phyloP scores from a whole-genome alignment of 2,888 invertebrate genomes.

The Lampropteryx suffumata region DNA sequence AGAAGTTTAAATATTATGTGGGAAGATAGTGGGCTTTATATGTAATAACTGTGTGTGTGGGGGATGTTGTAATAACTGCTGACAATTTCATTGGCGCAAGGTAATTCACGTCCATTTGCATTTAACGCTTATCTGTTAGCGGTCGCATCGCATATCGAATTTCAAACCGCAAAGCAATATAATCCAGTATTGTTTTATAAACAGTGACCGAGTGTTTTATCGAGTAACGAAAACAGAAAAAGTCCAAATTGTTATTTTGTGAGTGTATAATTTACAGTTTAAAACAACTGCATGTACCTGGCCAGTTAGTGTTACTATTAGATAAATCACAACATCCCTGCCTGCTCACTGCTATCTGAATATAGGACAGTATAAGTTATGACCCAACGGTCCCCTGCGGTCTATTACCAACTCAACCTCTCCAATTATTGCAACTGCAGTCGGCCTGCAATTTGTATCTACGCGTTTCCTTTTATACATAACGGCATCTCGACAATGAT shows the following conservation, averaged over 20 bases:
- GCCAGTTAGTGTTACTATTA: slow-evolving; percentile 39
- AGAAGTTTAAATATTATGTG: slow-evolving; percentile 13
- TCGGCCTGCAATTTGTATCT: slow-evolving; percentile 61
- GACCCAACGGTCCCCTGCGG: slow-evolving; percentile 51
- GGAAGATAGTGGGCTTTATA: not conserved
- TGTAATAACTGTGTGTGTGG: not conserved
- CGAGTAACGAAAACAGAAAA: slow-evolving; percentile 28
- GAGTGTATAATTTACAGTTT: not conserved
- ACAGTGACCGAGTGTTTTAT: slow-evolving; percentile 29
- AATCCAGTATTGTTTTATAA: slow-evolving; percentile 38
- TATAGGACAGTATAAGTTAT: slow-evolving; percentile 56
- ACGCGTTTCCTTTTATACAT: slow-evolving; percentile 58
- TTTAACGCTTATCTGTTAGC: slow-evolving; percentile 48
- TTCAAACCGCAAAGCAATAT: slow-evolving; percentile 47
- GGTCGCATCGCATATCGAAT: slow-evolving; percentile 45
- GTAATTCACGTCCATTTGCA: slow-evolving; percentile 39
- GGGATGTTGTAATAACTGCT: slow-evolving; percentile 1
- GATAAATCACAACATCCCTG: slow-evolving; percentile 57
- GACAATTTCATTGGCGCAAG: slow-evolving; percentile 33
- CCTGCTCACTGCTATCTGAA: slow-evolving; percentile 55
- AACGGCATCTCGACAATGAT: slow-evolving; percentile 40
- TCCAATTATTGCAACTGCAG: slow-evolving; percentile 67
- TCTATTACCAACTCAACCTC: slow-evolving; percentile 57
- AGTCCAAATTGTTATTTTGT: slow-evolving; percentile 7
- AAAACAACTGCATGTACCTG: slow-evolving; percentile 15